Conservation (phyloP, 2,113 vertebrate genomes). For the Clarias batrachus region DNA sequence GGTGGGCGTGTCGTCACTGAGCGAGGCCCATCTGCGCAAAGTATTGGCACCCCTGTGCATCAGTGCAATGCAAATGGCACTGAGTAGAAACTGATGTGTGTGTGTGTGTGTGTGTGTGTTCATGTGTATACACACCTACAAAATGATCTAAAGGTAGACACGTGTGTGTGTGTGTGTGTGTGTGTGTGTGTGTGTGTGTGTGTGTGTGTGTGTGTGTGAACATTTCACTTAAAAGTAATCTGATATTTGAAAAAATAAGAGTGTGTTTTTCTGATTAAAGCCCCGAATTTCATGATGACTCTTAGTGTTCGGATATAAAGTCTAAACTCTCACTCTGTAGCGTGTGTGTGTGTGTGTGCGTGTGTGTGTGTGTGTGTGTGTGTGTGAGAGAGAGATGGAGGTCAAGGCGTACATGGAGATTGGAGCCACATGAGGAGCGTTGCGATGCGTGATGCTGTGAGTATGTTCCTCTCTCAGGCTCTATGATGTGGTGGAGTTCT, state of each 20-base stretch:
- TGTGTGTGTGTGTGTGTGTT: background rate
- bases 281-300: background rate
- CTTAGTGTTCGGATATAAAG: background rate
- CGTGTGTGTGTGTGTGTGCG: background rate
- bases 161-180: background rate
- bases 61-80: background rate
- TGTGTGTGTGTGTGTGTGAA: background rate
- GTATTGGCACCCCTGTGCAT: background rate
- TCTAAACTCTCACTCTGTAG: background rate
- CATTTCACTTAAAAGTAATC: background rate
- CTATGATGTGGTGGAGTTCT: conserved; percentile 46
- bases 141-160: background rate
- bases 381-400: background rate
- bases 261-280: background rate
- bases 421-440: background rate
- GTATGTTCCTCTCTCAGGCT: conserved; percentile 28
- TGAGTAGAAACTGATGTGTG: background rate
- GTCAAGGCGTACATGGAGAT: conserved; percentile 1
- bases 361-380: background rate
- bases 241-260: background rate
- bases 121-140: background rate
- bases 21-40: background rate
- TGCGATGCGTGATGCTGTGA: conserved; percentile 23
- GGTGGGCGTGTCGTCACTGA: background rate
- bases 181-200: background rate